These are phyloP conservation scores for Halcyon senegalensis DNA, from an alignment of 2,113 vertebrate genomes.

Conservation along the genomic window DNA sequence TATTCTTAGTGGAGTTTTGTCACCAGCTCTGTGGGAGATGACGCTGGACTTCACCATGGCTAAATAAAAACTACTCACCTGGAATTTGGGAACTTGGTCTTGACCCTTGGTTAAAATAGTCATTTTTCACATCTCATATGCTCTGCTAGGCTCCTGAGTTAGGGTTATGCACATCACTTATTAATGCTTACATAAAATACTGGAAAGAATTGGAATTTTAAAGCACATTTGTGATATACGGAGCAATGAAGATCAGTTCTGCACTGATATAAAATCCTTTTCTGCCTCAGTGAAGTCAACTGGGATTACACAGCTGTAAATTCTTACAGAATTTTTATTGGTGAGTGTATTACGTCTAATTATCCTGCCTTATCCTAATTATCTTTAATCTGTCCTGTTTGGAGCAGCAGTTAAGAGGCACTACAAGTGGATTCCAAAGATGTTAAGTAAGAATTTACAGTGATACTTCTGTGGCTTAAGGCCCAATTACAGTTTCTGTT, in stretches of 20 bases:
- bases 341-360: not conserved
- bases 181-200: not conserved
- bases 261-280: not conserved
- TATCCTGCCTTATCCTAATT: not conserved
- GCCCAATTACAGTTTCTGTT: not conserved
- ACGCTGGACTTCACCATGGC: not conserved
- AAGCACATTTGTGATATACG: not conserved
- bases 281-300: not conserved
- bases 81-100: not conserved
- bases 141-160: not conserved
- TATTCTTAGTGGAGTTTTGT: not conserved
- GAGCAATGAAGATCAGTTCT: not conserved
- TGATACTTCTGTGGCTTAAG: not conserved
- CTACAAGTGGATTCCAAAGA: slow-evolving; percentile 7
- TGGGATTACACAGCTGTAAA: not conserved
- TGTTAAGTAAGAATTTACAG: not conserved
- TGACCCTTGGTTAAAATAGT: not conserved
- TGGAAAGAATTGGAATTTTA: not conserved
- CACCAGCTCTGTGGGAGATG: not conserved
- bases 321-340: not conserved
- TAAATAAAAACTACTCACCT: not conserved
- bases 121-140: not conserved
- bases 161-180: not conserved
- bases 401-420: not conserved
- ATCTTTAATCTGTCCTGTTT: slow-evolving; percentile 13